Conservation (phyloP, 2,797 vertebrate species). For the Crocidura indochinensis region DNA sequence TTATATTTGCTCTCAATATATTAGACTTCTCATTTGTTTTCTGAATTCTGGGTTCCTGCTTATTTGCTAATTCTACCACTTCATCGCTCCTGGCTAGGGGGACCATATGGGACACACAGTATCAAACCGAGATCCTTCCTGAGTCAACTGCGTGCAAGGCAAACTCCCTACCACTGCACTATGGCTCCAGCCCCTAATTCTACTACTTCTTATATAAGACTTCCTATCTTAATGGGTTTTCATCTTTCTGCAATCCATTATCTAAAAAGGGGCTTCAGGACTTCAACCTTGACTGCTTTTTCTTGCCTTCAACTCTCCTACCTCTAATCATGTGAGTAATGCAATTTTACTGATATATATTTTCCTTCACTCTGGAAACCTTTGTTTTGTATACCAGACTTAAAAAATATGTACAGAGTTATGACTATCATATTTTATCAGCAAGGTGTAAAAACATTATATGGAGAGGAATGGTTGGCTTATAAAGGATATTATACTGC, state of each 20-base stretch:
- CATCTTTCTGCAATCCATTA: constrained; percentile 76
- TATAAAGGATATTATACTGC: constrained; percentile 88
- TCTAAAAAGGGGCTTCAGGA: constrained; percentile 68
- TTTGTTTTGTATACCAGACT: constrained; percentile 83
- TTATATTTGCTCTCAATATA: constrained; percentile 2
- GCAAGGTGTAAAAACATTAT: constrained; percentile 81
- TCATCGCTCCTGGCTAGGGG: too few relatives aligned
- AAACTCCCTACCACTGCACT: too few relatives aligned
- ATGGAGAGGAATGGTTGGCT: constrained; percentile 80
- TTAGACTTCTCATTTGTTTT: constrained; percentile 68
- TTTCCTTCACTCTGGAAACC: constrained; percentile 82
- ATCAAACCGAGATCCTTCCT: too few relatives aligned
- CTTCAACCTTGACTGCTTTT: constrained; percentile 47
- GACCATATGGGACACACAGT: too few relatives aligned
- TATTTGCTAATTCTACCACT: constrained; percentile 63
- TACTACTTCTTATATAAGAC: constrained; percentile 47
- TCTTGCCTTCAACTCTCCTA: constrained; percentile 32
- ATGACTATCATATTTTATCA: constrained; percentile 88
- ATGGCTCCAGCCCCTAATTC: constrained; percentile 29
- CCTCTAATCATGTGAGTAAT: constrained; percentile 73
- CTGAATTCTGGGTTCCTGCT: constrained; percentile 56
- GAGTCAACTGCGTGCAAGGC: too few relatives aligned
- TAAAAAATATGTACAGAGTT: constrained; percentile 85
- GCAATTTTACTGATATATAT: constrained; percentile 74
- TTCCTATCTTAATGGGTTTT: constrained; percentile 69